Evolutionary conservation across 1,140 invertebrate species (phyloP).

Genomic region (Pseudomyrmex cubaensis): DNA sequence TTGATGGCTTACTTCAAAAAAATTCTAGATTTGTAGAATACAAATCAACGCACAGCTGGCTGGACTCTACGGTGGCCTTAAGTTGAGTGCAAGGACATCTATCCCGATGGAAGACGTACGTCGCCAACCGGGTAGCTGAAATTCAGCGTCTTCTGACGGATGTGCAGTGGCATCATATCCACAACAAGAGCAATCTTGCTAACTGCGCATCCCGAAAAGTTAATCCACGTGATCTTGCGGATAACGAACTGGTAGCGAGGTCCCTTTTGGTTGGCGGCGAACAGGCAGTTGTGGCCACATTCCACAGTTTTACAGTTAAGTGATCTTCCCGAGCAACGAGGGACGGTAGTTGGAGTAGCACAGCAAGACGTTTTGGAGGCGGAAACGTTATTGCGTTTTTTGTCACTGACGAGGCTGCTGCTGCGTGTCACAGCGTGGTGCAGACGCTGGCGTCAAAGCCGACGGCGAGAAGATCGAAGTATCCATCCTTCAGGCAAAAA

Average conservation of each 20-base stretch:
- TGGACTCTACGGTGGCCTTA: background rate
- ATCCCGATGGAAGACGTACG: background rate
- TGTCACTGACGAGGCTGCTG: too few relatives aligned
- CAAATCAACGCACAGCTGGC: background rate
- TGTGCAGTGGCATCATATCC: background rate
- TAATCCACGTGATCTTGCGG: constrained; percentile 3
- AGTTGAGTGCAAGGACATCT: background rate
- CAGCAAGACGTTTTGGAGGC: too few relatives aligned
- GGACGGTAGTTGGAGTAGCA: too few relatives aligned
- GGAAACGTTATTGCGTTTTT: too few relatives aligned
- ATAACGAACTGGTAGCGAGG: constrained; percentile 55
- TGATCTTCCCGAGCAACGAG: too few relatives aligned
- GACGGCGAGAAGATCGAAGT: too few relatives aligned
- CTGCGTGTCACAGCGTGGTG: too few relatives aligned
- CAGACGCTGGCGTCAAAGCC: too few relatives aligned
- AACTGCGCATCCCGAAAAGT: constrained; percentile 56
- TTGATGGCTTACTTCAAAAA: background rate
- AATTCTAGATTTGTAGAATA: too few relatives aligned
- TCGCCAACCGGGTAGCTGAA: constrained; percentile 10
- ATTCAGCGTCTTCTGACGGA: background rate
- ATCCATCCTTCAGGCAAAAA: background rate
- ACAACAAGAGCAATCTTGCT: background rate
- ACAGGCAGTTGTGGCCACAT: background rate
- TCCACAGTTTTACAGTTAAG: too few relatives aligned
- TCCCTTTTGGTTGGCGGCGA: background rate